Base-by-base conservation (phyloP, 2,888 invertebrate genomes). In the Thera britannica region DNA sequence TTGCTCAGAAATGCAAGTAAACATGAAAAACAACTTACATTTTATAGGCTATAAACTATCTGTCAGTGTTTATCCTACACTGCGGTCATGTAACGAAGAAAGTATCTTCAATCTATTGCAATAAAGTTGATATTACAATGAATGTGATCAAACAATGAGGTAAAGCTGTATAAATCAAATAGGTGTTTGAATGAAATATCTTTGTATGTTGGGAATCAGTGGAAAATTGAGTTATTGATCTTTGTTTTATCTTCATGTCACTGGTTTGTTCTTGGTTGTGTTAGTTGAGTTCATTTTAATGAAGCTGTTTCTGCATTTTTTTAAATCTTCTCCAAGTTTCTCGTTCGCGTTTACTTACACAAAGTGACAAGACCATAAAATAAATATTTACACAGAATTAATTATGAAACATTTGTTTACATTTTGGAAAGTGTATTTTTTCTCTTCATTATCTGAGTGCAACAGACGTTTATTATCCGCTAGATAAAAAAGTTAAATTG, bases 21-120 rank as follows among this genome's bases (percentile, higher is more conserved):
- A 72, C 61, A 68, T 62, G 69, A 35, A 67, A 61, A 56, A 49
- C 58, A 62, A 41, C 51, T 12, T 67, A 63, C 66, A 74, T 81
- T 79, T 78, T 77, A 76, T 79, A 76, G 58, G 68, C 70, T 68
- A 79, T 79, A 74, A 73, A 73, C 65, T 62, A 74, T 55, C 70
- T 77, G 75, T 76, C 75, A 77, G 67, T 59, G 62, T 65, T 34
- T 73, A 76, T 77, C 75, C 76, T 62, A 68, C 58, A 41, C 51
- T 68, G 55, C 54, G 65, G 58, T 35, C 49, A 23, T 55, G 36
- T 2, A 34, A 12, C 12, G 7, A 41, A 11, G 34, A 46, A 68
- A 60, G 57, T 36, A 58, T 23, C 66, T 51, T 58, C n/a, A 36
- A 34, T 9, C 11, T 3, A 2, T 3, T 1, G 36, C 0, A 48